phyloP scores from a whole-genome alignment of 1,140 invertebrate genomes.

The Cyphomyrmex costatus region DNA sequence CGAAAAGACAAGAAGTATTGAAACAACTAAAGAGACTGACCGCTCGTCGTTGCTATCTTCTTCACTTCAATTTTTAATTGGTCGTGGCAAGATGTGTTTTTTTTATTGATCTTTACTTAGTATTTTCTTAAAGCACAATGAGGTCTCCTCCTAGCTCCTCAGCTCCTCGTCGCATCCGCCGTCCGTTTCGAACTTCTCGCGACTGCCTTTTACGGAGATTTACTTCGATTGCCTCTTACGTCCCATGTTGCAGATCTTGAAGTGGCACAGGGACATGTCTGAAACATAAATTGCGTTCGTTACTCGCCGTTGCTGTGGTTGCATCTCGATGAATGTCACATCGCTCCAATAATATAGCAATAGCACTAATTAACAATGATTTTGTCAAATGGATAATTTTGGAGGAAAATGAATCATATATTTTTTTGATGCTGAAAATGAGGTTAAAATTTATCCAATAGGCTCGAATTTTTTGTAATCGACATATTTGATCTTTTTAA shows the following conservation, averaged over 20 bases:
- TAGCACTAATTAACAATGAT: too few relatives aligned
- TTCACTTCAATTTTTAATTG: conserved; percentile 29
- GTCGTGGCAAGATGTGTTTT: conserved; percentile 37
- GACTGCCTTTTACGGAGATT: conserved; percentile 28
- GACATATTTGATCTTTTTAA: too few relatives aligned
- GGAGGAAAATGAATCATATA: too few relatives aligned
- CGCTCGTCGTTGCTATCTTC: conserved; percentile 51
- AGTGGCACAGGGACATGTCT: conserved; percentile 89
- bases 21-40: not conserved
- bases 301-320: conserved; percentile 10
- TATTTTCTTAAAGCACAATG: conserved; percentile 58
- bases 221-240: conserved; percentile 85
- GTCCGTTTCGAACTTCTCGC: conserved; percentile 47
- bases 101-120: conserved; percentile 58
- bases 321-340: not conserved
- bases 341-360: not conserved
- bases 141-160: conserved; percentile 19
- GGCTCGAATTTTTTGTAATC: too few relatives aligned
- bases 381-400: too few relatives aligned
- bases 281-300: conserved; percentile 71
- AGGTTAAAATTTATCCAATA: too few relatives aligned
- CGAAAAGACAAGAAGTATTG: not conserved
- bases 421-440: too few relatives aligned
- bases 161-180: conserved; percentile 34
- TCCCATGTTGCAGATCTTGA: conserved; percentile 90